These are phyloP conservation scores for Myrmophylax atrothorax DNA, from an alignment of 2,113 vertebrate species.

Conservation along the genomic window DNA sequence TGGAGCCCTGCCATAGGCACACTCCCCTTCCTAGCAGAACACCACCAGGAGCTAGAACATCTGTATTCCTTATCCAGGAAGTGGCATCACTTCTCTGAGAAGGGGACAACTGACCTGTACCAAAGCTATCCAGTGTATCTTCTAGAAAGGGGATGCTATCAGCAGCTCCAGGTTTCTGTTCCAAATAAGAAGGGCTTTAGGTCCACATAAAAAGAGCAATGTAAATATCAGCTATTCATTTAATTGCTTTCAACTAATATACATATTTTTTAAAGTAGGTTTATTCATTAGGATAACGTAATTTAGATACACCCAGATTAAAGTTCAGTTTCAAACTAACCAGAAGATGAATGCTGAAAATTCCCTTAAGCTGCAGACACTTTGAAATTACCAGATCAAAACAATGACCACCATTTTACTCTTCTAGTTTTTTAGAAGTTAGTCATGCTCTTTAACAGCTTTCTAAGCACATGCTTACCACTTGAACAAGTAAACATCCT, in stretches of 20 bases:
- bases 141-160: background rate
- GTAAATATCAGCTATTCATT: background rate
- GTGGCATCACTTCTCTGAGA: background rate
- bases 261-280: background rate
- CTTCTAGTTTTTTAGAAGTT: background rate
- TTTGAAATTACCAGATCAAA: constrained; percentile 6
- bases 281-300: background rate
- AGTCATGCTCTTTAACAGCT: background rate
- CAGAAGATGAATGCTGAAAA: background rate
- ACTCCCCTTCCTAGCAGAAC: background rate
- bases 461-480: background rate
- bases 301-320: constrained; percentile 6
- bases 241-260: background rate
- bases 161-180: background rate
- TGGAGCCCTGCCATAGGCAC: background rate
- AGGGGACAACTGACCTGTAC: background rate
- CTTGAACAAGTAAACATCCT: background rate
- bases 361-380: background rate
- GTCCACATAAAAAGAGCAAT: background rate
- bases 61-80: background rate
- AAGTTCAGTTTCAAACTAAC: background rate
- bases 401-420: background rate
- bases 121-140: background rate
- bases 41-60: background rate
- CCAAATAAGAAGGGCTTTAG: background rate